Evolutionary conservation across 2,888 invertebrate species (phyloP).

Genomic region (Bhutanitis thaidina): DNA sequence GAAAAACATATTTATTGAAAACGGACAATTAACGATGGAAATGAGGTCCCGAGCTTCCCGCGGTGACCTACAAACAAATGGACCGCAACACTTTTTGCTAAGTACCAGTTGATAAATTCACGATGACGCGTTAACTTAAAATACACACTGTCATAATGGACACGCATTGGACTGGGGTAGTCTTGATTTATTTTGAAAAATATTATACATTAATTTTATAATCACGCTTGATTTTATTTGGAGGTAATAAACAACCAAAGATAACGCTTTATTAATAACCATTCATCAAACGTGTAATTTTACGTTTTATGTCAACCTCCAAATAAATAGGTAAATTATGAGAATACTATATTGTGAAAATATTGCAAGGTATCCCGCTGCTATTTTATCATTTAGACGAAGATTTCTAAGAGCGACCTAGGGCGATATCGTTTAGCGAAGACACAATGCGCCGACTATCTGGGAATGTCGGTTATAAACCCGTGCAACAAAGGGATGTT

Average conservation of each 20-base stretch:
- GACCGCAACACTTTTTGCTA: conserved; percentile 34
- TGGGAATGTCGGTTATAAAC: conserved; percentile 77
- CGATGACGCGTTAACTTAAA: conserved; percentile 22
- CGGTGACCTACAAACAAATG: conserved; percentile 46
- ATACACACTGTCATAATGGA: conserved; percentile 13
- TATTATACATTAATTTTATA: background rate
- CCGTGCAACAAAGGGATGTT: conserved; percentile 64
- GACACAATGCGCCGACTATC: conserved; percentile 66
- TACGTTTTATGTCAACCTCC: conserved; percentile 36
- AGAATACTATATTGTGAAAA: conserved; percentile 68
- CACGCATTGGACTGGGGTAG: background rate
- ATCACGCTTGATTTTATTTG: background rate
- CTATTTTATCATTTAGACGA: conserved; percentile 68
- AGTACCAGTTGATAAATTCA: no score
- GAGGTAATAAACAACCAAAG: background rate
- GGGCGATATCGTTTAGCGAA: conserved; percentile 61
- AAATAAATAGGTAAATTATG: conserved; percentile 47
- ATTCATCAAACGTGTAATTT: conserved; percentile 44
- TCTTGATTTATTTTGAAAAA: background rate
- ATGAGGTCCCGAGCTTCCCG: conserved; percentile 54
- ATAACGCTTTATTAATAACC: conserved; percentile 19
- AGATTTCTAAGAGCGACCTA: conserved; percentile 52
- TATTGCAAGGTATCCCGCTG: conserved; percentile 69
- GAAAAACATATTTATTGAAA: background rate
- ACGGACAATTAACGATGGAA: conserved; percentile 27